phyloP scores from a whole-genome alignment of 2,797 vertebrate species.

The Acanthornis magna region DNA sequence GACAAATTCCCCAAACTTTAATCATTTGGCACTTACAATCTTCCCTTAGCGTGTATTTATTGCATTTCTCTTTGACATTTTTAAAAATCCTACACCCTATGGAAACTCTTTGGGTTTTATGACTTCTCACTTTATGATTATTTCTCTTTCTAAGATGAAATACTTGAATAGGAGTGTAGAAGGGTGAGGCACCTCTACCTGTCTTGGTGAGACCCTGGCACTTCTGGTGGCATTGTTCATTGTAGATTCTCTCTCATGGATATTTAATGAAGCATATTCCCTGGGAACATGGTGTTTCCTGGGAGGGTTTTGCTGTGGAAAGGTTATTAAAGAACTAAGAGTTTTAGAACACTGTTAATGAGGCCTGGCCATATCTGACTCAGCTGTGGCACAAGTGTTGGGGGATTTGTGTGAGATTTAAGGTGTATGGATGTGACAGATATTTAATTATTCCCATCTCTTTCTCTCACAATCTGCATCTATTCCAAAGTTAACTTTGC shows the following conservation, averaged over 20 bases:
- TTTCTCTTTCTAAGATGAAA: not conserved
- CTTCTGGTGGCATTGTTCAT: not conserved
- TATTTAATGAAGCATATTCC: too few species aligned
- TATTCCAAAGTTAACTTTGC: not conserved
- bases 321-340: not conserved
- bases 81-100: not conserved
- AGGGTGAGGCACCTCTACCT: not conserved
- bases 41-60: not conserved
- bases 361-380: not conserved
- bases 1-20: not conserved
- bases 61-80: not conserved
- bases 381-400: not conserved
- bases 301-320: not conserved
- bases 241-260: accelerated
- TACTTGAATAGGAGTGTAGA: not conserved
- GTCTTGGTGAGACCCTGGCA: not conserved
- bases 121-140: not conserved
- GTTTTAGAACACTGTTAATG: accelerated
- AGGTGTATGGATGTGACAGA: accelerated
- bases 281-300: not conserved
- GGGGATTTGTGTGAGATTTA: not conserved
- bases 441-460: not conserved
- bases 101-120: not conserved
- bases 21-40: not conserved
- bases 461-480: not conserved